Percentiles rank a stretch among this genome's conserved stretches.
phyloP scores from a whole-genome alignment of 1,140 invertebrate genomes.

The Cotesia typhae region DNA sequence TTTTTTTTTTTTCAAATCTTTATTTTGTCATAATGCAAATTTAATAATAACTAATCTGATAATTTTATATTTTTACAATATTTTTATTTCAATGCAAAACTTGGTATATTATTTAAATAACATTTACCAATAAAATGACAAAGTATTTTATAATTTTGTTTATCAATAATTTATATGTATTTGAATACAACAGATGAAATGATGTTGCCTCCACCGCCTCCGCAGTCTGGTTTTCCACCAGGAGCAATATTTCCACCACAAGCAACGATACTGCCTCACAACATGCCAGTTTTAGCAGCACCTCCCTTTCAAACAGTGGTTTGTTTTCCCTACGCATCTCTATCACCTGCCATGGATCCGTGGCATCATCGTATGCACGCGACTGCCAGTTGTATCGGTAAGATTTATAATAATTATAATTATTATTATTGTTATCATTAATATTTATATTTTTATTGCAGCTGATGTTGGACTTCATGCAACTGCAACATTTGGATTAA shows the following conservation, averaged over 20 bases:
- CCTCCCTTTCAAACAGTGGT: constrained; percentile 70
- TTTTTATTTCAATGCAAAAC: neutral
- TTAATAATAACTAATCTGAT: constrained; percentile 43
- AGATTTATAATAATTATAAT: neutral
- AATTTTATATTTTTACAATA: constrained; percentile 2
- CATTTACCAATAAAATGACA: too few species aligned
- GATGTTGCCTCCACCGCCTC: constrained; percentile 64
- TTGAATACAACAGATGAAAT: constrained; percentile 64
- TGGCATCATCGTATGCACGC: constrained; percentile 55
- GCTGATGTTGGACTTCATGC: constrained; percentile 66
- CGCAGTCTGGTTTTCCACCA: constrained; percentile 55
- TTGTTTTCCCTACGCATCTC: constrained; percentile 92
- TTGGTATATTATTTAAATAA: neutral
- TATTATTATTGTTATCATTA: neutral
- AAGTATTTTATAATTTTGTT: neutral
- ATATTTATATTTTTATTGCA: constrained; percentile 42
- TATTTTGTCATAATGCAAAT: constrained; percentile 36
- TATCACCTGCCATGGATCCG: constrained; percentile 69
- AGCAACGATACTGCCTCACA: constrained; percentile 54
- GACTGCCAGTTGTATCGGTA: constrained; percentile 30
- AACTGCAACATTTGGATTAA: constrained; percentile 29
- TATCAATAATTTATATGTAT: constrained; percentile 26
- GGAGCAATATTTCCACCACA: constrained; percentile 62
- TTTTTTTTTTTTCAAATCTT: constrained; percentile 30
- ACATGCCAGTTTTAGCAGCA: constrained; percentile 68